Evolutionary conservation across 2,113 vertebrate species (phyloP).

Genomic region (Pomatorhinus ruficollis): DNA sequence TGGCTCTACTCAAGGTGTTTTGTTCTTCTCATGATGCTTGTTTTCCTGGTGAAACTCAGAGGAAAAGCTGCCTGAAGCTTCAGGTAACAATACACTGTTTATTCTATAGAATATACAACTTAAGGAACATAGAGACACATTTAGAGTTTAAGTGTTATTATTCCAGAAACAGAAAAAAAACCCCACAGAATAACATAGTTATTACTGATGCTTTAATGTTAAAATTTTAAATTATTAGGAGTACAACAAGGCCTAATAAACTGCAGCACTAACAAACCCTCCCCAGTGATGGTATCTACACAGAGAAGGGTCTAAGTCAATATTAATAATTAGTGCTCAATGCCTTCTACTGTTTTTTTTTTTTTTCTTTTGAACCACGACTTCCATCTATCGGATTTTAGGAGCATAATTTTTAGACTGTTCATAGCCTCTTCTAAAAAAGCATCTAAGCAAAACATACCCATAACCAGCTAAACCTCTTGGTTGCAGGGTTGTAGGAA

Average conservation of each 20-base stretch:
- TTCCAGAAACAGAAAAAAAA: not conserved
- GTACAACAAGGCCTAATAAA: slow-evolving; percentile 63
- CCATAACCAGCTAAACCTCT: not conserved
- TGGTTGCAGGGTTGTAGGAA: accelerated
- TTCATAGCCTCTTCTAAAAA: not conserved
- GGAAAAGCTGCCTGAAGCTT: not conserved
- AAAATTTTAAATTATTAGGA: slow-evolving; percentile 7
- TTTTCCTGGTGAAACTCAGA: not conserved
- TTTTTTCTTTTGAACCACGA: not conserved
- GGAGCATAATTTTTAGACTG: not conserved
- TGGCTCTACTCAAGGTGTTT: not conserved
- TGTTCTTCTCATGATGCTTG: not conserved
- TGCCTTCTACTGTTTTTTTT: not conserved
- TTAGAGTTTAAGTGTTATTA: not conserved
- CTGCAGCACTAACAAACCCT: not conserved
- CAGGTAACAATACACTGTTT: not conserved
- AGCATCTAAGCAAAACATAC: not conserved
- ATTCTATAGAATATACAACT: not conserved
- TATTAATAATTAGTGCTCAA: slow-evolving; percentile 72
- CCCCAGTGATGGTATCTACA: slow-evolving; percentile 22
- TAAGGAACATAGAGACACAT: not conserved
- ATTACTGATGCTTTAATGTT: not conserved
- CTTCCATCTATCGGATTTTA: not conserved
- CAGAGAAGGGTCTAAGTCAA: slow-evolving; percentile 54
- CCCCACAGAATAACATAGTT: not conserved